phyloP scores from a whole-genome alignment of 2,888 invertebrate species.

The Tinea pellionella region DNA sequence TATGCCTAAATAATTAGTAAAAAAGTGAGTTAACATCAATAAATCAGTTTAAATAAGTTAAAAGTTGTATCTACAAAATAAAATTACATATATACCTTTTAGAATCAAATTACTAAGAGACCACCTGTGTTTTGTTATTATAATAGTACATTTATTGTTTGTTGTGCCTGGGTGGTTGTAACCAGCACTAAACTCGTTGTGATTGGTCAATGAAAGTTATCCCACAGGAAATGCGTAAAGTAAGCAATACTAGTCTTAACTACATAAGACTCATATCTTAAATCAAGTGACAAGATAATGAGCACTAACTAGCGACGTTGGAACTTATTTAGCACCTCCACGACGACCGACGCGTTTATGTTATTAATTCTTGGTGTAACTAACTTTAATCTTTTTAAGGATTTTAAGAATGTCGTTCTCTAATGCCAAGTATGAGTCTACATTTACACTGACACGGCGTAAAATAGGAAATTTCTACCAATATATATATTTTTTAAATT shows the following conservation, averaged over 20 bases:
- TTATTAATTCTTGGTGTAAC: not conserved
- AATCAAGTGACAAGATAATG: conserved; percentile 6
- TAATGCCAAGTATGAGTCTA: no score
- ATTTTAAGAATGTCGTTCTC: not conserved
- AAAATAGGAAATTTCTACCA: no score
- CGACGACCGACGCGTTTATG: not conserved
- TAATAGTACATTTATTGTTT: no score
- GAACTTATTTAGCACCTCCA: not conserved
- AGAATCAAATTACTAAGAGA: no score
- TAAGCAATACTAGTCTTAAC: not conserved
- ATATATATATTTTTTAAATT: no score
- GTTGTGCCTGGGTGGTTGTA: not conserved
- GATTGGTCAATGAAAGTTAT: not conserved
- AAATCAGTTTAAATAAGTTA: no score
- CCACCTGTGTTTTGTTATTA: no score
- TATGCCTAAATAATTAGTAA: not conserved
- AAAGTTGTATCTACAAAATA: no score
- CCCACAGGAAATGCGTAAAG: conserved; percentile 1
- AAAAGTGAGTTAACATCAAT: no score
- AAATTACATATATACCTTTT: no score
- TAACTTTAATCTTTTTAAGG: not conserved
- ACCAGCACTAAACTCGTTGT: not conserved
- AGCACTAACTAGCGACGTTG: not conserved
- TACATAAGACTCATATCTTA: not conserved
- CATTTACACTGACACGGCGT: no score